Conservation (phyloP, 1,140 invertebrate species). For the Rhagoletis pomonella region DNA sequence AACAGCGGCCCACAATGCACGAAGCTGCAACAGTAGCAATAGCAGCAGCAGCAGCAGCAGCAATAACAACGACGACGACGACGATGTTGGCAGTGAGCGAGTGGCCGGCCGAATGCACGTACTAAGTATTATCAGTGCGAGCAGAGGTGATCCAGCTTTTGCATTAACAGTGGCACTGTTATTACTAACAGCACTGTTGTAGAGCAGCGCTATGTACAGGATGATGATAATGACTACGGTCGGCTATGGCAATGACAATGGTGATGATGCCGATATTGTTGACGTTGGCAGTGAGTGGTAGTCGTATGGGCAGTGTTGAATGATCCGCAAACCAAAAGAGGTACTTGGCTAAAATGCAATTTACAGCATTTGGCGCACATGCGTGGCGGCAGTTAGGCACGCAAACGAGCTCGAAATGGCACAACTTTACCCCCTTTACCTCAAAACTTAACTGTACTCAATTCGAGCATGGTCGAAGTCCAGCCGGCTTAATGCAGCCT, state of each 20-base stretch:
- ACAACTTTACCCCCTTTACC: no score
- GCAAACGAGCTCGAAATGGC: no score
- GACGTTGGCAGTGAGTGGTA: background rate
- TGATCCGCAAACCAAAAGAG: background rate
- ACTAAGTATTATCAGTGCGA: background rate
- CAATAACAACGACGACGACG: no score
- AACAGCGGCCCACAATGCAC: background rate
- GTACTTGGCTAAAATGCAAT: background rate
- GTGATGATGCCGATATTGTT: background rate
- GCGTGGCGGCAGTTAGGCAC: background rate
- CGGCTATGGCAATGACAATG: background rate
- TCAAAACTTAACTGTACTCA: no score
- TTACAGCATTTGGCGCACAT: background rate
- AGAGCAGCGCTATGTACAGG: background rate
- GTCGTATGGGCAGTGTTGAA: constrained; percentile 18
- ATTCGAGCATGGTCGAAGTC: no score
- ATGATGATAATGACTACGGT: constrained; percentile 4
- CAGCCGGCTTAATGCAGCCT: no score
- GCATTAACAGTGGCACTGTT: background rate
- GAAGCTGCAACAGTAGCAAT: background rate
- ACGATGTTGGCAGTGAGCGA: background rate
- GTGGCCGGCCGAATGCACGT: constrained; percentile 9
- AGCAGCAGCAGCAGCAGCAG: no score
- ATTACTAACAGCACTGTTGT: background rate
- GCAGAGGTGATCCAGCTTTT: background rate